Conservation (phyloP, 2,888 invertebrate genomes). For the Pheosia tremula region DNA sequence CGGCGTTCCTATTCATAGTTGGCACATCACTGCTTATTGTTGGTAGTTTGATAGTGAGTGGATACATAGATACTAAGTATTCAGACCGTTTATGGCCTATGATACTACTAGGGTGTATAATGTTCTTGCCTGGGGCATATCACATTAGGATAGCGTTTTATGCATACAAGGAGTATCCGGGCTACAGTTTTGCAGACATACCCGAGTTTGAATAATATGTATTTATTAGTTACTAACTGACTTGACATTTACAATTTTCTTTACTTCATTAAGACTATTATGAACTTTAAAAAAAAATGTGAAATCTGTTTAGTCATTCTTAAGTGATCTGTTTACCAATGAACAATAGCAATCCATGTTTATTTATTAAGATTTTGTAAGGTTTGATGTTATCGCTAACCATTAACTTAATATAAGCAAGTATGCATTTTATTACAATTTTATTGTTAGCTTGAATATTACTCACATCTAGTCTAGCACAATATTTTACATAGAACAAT, state of each 20-base stretch:
- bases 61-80: constrained; percentile 93
- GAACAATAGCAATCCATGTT: no score
- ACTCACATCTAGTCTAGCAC: no score
- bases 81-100: constrained; percentile 95
- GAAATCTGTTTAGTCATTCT: no score
- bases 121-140: constrained; percentile 97
- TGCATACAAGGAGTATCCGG: constrained; percentile 92
- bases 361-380: no score
- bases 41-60: constrained; percentile 91
- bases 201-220: constrained; percentile 89
- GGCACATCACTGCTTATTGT: constrained; percentile 90
- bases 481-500: no score
- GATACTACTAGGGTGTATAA: constrained; percentile 92
- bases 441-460: no score
- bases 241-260: not conserved
- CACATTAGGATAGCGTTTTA: constrained; percentile 95
- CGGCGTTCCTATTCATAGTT: constrained; percentile 90
- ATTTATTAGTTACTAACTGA: not conserved
- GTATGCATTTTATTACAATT: no score
- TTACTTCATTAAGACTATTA: not conserved
- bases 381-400: no score
- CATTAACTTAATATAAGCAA: no score
- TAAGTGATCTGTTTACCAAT: no score
- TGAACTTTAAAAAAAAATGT: not conserved
- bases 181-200: constrained; percentile 94